phyloP scores from a whole-genome alignment of 2,888 invertebrate species.

The Biston betularia region DNA sequence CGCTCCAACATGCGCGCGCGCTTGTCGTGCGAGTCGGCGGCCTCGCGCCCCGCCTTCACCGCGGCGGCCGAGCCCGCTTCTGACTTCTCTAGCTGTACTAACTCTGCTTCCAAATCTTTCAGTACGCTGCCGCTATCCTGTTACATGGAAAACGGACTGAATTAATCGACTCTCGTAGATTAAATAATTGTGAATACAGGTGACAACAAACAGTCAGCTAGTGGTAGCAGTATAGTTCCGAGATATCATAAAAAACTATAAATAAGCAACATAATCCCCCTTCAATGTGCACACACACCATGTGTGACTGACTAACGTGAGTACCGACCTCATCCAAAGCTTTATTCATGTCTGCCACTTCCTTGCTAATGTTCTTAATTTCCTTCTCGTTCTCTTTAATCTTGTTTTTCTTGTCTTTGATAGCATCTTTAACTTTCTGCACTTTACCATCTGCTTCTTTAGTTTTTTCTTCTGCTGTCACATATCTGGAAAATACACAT shows the following conservation, averaged over 20 bases:
- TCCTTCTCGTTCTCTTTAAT: slow-evolving; percentile 86
- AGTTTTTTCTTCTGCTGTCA: slow-evolving; percentile 81
- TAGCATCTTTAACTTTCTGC: slow-evolving; percentile 84
- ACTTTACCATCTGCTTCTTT: slow-evolving; percentile 83
- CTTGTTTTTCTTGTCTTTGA: slow-evolving; percentile 80
- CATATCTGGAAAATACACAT: slow-evolving; percentile 65
- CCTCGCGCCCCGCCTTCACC: slow-evolving; percentile 79
- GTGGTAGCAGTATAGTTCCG: too few species aligned
- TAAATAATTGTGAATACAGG: too few species aligned
- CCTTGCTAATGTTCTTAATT: slow-evolving; percentile 82
- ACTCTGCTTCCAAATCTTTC: slow-evolving; percentile 86
- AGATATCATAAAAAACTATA: too few species aligned
- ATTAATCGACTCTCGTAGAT: too few species aligned
- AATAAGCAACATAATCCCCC: too few species aligned
- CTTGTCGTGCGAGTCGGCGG: slow-evolving; percentile 84
- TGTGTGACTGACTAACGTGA: not conserved
- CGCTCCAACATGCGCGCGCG: slow-evolving; percentile 89
- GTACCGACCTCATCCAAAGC: slow-evolving; percentile 89
- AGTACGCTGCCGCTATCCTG: slow-evolving; percentile 90
- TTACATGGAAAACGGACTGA: slow-evolving; percentile 1
- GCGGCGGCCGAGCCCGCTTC: slow-evolving; percentile 89
- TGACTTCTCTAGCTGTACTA: slow-evolving; percentile 88
- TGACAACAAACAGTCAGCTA: too few species aligned
- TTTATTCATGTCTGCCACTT: slow-evolving; percentile 87
- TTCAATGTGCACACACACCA: too few species aligned